Base-by-base conservation (phyloP, 2,888 invertebrate species). In the Liodrosophila aerea region DNA sequence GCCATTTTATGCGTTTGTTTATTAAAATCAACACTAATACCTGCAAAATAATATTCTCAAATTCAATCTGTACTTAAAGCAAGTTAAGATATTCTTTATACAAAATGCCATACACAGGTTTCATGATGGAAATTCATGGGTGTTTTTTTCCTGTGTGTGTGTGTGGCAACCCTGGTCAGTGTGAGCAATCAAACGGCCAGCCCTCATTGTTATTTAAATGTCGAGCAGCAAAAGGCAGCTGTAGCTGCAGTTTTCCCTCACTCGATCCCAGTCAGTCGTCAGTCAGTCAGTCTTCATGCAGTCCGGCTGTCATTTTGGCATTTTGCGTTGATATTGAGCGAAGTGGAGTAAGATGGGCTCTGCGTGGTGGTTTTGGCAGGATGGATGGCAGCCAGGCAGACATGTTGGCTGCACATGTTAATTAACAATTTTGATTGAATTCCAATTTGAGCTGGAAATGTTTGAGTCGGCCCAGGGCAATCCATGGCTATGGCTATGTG, bases 341-440 rank as follows among this genome's bases (percentile, higher is more conserved):
- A 22, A 18, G n/a, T 5, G 37, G 15, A 33, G 29, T 3, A 11
- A 31, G 9, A 11, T 7, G 30, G 18, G 13, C 18, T 22, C 22
- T 22, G 22, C 15, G 34, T n/a, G 13, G 22, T 12, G n/a, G n/a
- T n/a, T n/a, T 43, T 43, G 22, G 46, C 34, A n/a, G n/a, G n/a
- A n/a, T n/a, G n/a, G n/a, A 2, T 46, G 39, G 7, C 8, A n/a
- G n/a, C n/a, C 36, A 16, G 49, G 22, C 65, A 34, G 53, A 62
- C 62, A 36, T 57, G 60, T 46, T 61, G 34, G 52, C 53, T 49
- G 72, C 76, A 85, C 85, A 85, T 85, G 85, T 85, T 85, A 85
- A 85, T 85, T 85, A 85, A 85, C 85, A 85, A 85, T 80, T 82
- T 85, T 76, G 85, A 80, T 85, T 85, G 80, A 85, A 85, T 85